These are phyloP conservation scores for Nannospalax galili DNA, from an alignment of 2,113 vertebrate genomes.

Conservation along the genomic window DNA sequence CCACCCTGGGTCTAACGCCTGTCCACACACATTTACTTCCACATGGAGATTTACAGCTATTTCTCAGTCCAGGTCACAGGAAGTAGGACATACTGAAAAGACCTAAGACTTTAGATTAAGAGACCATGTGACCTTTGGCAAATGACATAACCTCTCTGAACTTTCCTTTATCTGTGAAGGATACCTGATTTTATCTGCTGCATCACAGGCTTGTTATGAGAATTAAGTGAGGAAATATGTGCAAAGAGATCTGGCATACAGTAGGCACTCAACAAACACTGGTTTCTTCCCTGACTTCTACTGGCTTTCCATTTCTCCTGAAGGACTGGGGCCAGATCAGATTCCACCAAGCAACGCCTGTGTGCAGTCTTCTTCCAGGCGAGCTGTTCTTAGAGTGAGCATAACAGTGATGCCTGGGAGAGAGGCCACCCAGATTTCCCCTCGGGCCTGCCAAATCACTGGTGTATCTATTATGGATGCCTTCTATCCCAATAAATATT, in stretches of 20 bases:
- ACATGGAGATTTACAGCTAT: not conserved
- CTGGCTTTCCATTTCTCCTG: not conserved
- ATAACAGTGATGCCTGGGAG: not conserved
- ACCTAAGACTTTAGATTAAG: not conserved
- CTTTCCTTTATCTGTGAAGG: not conserved
- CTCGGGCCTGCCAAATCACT: slow-evolving; percentile 89
- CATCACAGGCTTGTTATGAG: not conserved
- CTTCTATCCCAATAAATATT: slow-evolving; percentile 98
- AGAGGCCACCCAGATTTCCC: slow-evolving; percentile 79
- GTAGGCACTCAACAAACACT: not conserved
- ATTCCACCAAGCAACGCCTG: not conserved
- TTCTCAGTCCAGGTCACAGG: not conserved
- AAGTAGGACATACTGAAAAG: not conserved
- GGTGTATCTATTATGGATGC: slow-evolving; percentile 96
- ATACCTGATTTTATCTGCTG: not conserved
- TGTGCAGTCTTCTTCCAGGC: not conserved
- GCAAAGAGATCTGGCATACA: not conserved
- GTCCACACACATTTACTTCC: not conserved
- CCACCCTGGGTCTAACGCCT: not conserved
- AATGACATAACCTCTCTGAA: slow-evolving; percentile 11
- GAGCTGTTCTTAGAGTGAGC: not conserved
- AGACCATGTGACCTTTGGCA: not conserved
- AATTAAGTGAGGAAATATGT: not conserved
- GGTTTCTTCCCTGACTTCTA: not conserved
- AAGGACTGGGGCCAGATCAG: not conserved